A percentile compares a stretch with the other conserved stretches of the same genome.
Conservation (phyloP, 2,113 vertebrate genomes). For the Monopterus albus region DNA sequence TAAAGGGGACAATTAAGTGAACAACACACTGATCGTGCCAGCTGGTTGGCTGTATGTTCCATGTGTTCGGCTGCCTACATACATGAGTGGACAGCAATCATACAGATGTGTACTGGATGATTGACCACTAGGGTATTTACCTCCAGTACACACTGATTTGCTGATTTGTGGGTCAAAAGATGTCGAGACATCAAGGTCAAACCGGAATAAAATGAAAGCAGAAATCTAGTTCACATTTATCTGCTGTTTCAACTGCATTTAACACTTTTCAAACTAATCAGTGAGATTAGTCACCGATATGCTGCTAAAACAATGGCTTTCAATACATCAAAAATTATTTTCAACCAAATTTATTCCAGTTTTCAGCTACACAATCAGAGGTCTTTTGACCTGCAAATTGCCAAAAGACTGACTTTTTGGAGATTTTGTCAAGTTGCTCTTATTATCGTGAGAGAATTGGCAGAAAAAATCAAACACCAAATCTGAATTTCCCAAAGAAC, state of each 20-base stretch:
- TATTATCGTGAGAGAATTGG: background rate
- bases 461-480: background rate
- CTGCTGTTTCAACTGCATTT: background rate
- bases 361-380: background rate
- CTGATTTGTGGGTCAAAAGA: background rate
- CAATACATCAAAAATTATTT: background rate
- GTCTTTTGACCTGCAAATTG: background rate
- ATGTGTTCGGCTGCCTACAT: background rate
- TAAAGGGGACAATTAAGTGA: slow-evolving; percentile 48
- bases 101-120: background rate
- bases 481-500: background rate
- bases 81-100: background rate
- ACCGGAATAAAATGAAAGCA: too few species aligned
- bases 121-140: background rate
- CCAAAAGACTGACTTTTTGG: background rate
- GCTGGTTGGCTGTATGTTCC: slow-evolving; percentile 33
- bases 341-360: background rate
- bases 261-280: too few species aligned
- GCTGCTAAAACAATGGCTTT: background rate
- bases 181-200: background rate
- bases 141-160: background rate
- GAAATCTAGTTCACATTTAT: too few species aligned
- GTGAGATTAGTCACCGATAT: too few species aligned
- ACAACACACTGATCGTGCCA: slow-evolving; percentile 5
- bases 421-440: background rate